Evolutionary conservation across 2,797 vertebrate species (phyloP).

Genomic region (Ctenosaura bakeri): DNA sequence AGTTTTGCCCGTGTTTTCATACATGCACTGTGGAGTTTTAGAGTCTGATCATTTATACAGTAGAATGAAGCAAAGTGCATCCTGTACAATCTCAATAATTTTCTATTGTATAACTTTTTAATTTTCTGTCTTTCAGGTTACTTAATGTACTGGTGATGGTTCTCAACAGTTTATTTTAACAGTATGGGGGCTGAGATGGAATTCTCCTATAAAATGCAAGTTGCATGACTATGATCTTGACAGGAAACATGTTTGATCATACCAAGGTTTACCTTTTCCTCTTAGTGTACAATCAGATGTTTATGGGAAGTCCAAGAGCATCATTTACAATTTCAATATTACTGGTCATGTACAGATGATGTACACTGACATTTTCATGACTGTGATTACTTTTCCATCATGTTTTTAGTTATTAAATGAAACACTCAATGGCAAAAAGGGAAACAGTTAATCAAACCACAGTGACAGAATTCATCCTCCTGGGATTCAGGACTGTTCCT

Average conservation of each 20-base stretch:
- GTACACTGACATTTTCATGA: neutral
- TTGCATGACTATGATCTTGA: neutral
- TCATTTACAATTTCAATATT: neutral
- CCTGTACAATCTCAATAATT: neutral
- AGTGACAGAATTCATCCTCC: conserved; percentile 54
- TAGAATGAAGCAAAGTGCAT: too few species aligned
- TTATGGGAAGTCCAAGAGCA: too few species aligned
- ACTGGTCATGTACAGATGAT: neutral
- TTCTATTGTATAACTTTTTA: neutral
- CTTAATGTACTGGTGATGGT: neutral
- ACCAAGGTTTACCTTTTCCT: neutral
- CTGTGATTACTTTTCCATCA: neutral
- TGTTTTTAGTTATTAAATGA: neutral
- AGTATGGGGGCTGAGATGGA: neutral
- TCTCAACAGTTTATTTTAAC: neutral
- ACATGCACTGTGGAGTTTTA: neutral
- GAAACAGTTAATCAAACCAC: conserved; percentile 24
- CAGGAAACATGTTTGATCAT: neutral
- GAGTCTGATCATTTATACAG: neutral
- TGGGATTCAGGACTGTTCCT: conserved; percentile 50
- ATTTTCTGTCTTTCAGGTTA: neutral
- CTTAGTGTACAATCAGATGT: too few species aligned
- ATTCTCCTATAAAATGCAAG: neutral
- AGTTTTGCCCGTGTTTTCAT: neutral
- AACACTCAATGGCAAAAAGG: neutral